These are phyloP conservation scores for Cyphomyrus plagiostoma DNA, from an alignment of 2,113 vertebrate genomes.

Conservation along the genomic window DNA sequence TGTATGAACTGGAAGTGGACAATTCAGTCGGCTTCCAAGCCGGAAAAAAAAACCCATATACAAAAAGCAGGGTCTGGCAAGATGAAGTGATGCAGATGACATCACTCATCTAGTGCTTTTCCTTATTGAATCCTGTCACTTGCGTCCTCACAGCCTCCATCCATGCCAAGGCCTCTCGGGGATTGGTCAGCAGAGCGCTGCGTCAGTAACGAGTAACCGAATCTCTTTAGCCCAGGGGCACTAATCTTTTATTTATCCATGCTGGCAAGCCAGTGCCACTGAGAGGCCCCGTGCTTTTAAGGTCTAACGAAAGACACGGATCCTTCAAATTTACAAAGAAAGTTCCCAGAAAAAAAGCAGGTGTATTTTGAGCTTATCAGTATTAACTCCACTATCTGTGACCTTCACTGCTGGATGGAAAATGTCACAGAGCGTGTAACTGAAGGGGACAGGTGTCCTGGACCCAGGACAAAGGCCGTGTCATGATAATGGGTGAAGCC, in stretches of 20 bases:
- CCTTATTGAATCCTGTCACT: not conserved
- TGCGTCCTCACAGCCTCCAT: not conserved
- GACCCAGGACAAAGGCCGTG: not conserved
- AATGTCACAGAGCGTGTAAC: not conserved
- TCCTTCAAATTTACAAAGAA: not conserved
- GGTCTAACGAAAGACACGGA: not conserved
- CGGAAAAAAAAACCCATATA: not conserved
- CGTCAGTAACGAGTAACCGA: conserved; percentile 12
- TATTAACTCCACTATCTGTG: not conserved
- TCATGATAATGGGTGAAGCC: not conserved
- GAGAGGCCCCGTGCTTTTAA: not conserved
- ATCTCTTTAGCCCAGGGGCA: not conserved
- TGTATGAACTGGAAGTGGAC: not conserved
- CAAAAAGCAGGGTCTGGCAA: not conserved
- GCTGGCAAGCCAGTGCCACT: not conserved
- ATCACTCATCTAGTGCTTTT: not conserved
- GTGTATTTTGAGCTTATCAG: not conserved
- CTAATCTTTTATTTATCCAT: conserved; percentile 14
- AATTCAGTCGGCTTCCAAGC: not conserved
- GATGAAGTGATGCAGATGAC: not conserved
- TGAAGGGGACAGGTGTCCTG: not conserved
- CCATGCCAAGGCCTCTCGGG: not conserved
- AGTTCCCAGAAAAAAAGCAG: not conserved
- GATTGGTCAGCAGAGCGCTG: not conserved
- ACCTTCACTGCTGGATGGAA: not conserved